A percentile compares a stretch with the other conserved stretches of the same genome.
phyloP scores from a whole-genome alignment of 2,888 invertebrate genomes.

The Lasioglossum pauxillum region DNA sequence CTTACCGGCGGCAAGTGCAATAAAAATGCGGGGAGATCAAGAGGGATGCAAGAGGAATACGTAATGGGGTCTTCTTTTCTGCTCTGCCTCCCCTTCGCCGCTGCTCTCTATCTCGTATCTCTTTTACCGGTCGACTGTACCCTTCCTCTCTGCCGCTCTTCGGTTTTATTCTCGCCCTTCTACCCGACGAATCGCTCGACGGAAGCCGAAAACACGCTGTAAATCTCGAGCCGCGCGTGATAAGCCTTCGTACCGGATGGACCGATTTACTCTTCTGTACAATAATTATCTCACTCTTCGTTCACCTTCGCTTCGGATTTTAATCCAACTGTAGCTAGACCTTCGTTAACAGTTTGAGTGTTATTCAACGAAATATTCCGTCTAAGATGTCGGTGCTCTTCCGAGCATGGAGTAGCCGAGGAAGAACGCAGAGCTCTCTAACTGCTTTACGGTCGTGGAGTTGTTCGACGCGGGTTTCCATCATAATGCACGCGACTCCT shows the following conservation, averaged over 20 bases:
- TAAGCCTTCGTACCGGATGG: not conserved
- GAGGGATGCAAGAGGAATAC: constrained; percentile 83
- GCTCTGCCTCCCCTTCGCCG: constrained; percentile 31
- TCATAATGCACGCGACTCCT: constrained; percentile 19
- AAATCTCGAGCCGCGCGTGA: constrained; percentile 13
- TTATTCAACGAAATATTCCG: not conserved
- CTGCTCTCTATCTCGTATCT: constrained; percentile 53
- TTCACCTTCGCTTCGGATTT: not conserved
- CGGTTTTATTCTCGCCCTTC: constrained; percentile 13
- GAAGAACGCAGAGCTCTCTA: not conserved
- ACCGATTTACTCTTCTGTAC: not conserved
- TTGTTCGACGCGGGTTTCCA: constrained; percentile 16
- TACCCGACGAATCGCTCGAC: not conserved
- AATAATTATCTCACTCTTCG: not conserved
- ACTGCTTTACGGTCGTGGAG: not conserved
- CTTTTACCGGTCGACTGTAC: constrained; percentile 34
- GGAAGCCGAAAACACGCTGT: constrained; percentile 13
- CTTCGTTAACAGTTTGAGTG: not conserved
- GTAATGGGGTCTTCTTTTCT: constrained; percentile 73
- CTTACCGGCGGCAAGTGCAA: constrained; percentile 79
- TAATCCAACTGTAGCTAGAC: not conserved
- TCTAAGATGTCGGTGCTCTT: not conserved
- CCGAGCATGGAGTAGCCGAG: not conserved
- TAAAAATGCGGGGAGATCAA: constrained; percentile 82
- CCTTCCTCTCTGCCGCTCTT: not conserved